Evolutionary conservation across 2,797 vertebrate genomes (phyloP), one percentile per base, ranked within the genome.

Genomic region (Anolis apletophallus): DNA sequence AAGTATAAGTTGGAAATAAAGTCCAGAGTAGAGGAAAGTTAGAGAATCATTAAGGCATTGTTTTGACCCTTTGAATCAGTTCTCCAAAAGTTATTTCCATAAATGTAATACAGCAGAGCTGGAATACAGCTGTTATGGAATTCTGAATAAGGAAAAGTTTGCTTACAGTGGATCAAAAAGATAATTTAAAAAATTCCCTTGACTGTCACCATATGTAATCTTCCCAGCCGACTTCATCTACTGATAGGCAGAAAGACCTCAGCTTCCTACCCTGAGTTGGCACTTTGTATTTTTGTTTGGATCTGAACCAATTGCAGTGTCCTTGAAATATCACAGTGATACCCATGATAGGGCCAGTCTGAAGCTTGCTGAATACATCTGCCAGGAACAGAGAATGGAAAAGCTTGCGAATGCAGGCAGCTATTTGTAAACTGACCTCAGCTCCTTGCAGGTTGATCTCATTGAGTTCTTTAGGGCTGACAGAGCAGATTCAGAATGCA

Each of bases 181-280:
- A 81, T 36, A 5, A 75, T 67, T 61, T 67, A 73, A 67, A 77
- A 34, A 34, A 87, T 13, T 52, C 99, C 99, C 92, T 97, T 99
- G 46, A 99, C 95, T 0, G 96, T 96, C 92, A 99, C 99, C 99
- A 99, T 77, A 99, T 89, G 4, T 98, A 99, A 90, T 99, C 97
- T 76, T 97, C 95, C 95, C 96, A 0, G 93, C 23, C 0, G 88
- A 61, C 2, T 85, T 1, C 0, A 5, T 0, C 2, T 1, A 72
- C 83, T 79, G 82, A 16, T 79, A 74, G 29, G 85, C 50, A 0
- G 32, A 87, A 46, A 90, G 68, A 2, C 57, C 72, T 23, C 84
- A 97, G 94, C 67, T 96, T 97, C 90, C 97, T 98, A 21, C 98
- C 97, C 87, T 96, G 96, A 3, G 91, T 94, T 0, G 99, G 99